Evolutionary conservation across 2,888 invertebrate species (phyloP), one percentile per base, ranked within the genome.

Genomic region (Campoplex nolae): DNA sequence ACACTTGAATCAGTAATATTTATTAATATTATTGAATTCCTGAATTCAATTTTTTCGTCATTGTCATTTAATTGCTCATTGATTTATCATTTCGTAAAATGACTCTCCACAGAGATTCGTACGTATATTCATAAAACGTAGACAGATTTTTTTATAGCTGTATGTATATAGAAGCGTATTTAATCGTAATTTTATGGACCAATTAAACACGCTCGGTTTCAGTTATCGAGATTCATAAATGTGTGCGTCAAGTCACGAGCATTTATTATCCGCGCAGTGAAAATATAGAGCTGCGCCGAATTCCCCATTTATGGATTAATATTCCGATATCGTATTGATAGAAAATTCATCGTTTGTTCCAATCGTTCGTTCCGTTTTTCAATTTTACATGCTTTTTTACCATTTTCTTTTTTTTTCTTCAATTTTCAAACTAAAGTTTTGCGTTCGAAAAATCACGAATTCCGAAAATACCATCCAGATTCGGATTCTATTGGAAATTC

Each of bases 151-250:
- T 6, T 3, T 23, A 62, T 62, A 16, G 18, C 18, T 16, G 23
- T 75, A 18, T 16, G 23, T 75, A 18, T 18, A 48, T 54, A 32
- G 45, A 28, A 23, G 45, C 54, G 38, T 67, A 65, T 70, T 76
- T 32, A 28, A 71, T 79, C 68, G 74, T 79, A 68, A 75, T 79
- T 84, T 79, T 75, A 70, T 70, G 48, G 65, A 32, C 58, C 68
- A 84, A 79, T 84, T 79, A 79, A 84, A 84, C 75, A 58, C 56
- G 74, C 84, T 48, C 51, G 62, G 35, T 48, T 84, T 84, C 51
- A 74, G 48, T 84, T 70, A 84, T 84, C 58, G 78, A 56, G 68
- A 74, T 58, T 68, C 35, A 65, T 79, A 78, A 38, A 54, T 42
- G 58, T 48, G 23, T 48, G 75, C 32, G 62, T 23, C 62, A 48